Percentiles rank a stretch among this genome's conserved stretches.
Evolutionary conservation across 2,888 invertebrate species (phyloP).

Genomic region (Eumacrocentrus americanus): DNA sequence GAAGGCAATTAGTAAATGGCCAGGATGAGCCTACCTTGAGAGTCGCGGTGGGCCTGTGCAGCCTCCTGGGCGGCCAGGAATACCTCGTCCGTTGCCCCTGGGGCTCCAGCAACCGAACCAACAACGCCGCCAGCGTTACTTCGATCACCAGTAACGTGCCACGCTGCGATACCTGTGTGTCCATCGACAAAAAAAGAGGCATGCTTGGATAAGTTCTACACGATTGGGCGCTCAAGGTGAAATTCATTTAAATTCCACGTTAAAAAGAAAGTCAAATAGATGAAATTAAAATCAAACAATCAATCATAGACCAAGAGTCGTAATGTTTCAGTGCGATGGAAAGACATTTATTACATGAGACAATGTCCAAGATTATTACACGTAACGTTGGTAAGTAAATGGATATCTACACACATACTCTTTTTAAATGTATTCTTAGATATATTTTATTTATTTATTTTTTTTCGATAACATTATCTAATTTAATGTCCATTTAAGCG

Average conservation of each 20-base stretch:
- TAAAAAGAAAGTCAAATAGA: no score
- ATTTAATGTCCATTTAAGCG: constrained; percentile 1
- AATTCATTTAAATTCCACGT: neutral
- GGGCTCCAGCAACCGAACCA: constrained; percentile 54
- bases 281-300: neutral
- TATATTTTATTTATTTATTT: constrained; percentile 11
- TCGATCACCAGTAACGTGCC: constrained; percentile 82
- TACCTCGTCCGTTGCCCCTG: constrained; percentile 73
- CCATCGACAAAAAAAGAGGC: constrained; percentile 11
- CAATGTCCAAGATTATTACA: constrained; percentile 27
- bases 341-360: constrained; percentile 29
- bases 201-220: no score
- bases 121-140: constrained; percentile 66
- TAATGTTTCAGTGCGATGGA: constrained; percentile 10
- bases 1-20: constrained; percentile 53
- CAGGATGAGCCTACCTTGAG: constrained; percentile 83
- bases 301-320: constrained; percentile 3
- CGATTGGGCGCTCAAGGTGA: neutral
- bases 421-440: constrained; percentile 21
- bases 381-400: constrained; percentile 37
- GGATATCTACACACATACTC: constrained; percentile 30
- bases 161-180: constrained; percentile 76
- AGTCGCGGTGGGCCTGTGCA: constrained; percentile 80
- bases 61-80: constrained; percentile 83
- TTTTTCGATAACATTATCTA: neutral